phyloP scores from a whole-genome alignment of 2,113 vertebrate genomes.

The Orycteropus afer region DNA sequence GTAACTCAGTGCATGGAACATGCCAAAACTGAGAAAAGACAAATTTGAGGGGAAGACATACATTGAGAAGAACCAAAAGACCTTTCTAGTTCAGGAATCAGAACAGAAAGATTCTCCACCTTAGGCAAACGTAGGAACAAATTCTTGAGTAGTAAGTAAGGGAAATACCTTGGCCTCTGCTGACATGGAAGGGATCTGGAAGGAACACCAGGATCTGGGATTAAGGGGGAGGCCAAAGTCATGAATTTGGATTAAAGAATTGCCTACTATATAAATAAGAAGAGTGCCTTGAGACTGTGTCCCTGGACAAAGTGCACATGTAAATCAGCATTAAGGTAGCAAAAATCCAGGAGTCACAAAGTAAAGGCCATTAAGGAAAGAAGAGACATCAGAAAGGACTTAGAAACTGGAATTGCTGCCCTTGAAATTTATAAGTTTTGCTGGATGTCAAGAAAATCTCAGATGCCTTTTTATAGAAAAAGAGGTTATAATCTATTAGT shows the following conservation, averaged over 20 bases:
- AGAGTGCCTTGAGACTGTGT: not conserved
- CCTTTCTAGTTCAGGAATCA: not conserved
- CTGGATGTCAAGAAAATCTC: not conserved
- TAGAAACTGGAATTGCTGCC: not conserved
- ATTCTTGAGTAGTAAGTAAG: not conserved
- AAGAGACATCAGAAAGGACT: not conserved
- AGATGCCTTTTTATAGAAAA: not conserved
- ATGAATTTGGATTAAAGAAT: not conserved
- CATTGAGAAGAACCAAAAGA: not conserved
- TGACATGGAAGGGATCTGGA: not conserved
- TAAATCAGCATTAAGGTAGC: not conserved
- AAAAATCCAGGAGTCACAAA: not conserved
- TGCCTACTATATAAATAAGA: not conserved
- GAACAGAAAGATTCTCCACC: not conserved
- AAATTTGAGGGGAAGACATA: not conserved
- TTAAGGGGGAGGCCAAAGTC: not conserved
- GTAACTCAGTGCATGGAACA: not conserved
- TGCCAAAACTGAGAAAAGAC: not conserved
- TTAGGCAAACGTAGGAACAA: not conserved
- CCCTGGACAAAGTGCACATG: not conserved
- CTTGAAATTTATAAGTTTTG: not conserved
- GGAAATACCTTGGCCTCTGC: not conserved
- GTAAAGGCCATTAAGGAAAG: not conserved
- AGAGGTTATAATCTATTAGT: not conserved
- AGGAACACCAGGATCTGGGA: not conserved